Conservation (phyloP, 2,888 invertebrate genomes). For the Lasioglossum zephyrum region DNA sequence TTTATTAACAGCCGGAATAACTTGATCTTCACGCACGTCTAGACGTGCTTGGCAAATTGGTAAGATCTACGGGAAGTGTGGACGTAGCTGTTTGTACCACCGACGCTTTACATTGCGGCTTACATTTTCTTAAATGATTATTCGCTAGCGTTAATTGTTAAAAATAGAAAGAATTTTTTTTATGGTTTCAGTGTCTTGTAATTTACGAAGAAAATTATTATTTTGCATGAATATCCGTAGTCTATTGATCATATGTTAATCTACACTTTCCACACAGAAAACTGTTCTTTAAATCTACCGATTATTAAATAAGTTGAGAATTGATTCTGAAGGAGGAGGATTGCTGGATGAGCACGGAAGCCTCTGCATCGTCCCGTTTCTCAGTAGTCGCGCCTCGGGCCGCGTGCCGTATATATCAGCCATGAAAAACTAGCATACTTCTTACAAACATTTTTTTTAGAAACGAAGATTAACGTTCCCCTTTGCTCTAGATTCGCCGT, state of each 20-base stretch:
- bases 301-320: not conserved
- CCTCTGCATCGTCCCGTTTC: conserved; percentile 6
- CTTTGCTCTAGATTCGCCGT: conserved; percentile 58
- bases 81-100: too few species aligned
- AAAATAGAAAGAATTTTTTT: too few species aligned
- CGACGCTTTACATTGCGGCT: too few species aligned
- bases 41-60: too few species aligned
- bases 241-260: not conserved
- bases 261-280: not conserved
- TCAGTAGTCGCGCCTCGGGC: conserved; percentile 30
- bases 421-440: conserved; percentile 62
- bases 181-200: too few species aligned
- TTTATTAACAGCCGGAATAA: too few species aligned
- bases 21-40: too few species aligned
- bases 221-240: too few species aligned
- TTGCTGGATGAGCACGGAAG: not conserved
- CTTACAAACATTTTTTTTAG: conserved; percentile 58
- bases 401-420: conserved; percentile 46
- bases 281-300: not conserved
- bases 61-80: too few species aligned
- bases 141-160: too few species aligned
- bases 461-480: conserved; percentile 70
- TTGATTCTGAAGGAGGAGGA: not conserved
- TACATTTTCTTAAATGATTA: too few species aligned
- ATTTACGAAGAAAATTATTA: too few species aligned